Evolutionary conservation across 1,140 invertebrate genomes (phyloP).

Genomic region (Cydia strobilella): DNA sequence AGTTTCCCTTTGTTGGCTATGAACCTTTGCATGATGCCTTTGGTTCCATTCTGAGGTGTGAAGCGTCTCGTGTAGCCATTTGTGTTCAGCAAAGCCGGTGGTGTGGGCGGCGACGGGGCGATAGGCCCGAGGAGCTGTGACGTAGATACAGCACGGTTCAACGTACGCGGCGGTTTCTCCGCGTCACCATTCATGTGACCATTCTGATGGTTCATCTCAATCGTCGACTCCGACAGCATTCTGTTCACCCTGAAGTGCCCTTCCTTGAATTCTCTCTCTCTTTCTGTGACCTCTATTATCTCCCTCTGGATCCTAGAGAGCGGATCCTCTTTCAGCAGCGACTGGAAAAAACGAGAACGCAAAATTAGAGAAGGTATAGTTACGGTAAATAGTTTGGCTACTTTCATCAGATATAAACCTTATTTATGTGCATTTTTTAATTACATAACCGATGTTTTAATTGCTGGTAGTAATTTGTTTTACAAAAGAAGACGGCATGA

Average conservation of each 20-base stretch:
- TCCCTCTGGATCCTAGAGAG: slow-evolving; percentile 84
- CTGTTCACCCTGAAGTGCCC: slow-evolving; percentile 78
- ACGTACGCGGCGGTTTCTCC: slow-evolving; percentile 71
- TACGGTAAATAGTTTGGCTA: neutral
- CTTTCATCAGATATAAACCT: slow-evolving; percentile 25
- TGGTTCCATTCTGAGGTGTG: slow-evolving; percentile 82
- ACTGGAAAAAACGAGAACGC: slow-evolving; percentile 66
- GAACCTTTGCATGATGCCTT: slow-evolving; percentile 89
- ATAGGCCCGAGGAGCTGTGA: slow-evolving; percentile 79
- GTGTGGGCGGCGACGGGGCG: slow-evolving; percentile 55
- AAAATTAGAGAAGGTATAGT: slow-evolving; percentile 7
- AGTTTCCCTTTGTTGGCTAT: slow-evolving; percentile 86
- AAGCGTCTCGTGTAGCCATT: slow-evolving; percentile 80
- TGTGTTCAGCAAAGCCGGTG: slow-evolving; percentile 57
- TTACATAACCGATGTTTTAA: slow-evolving; percentile 12
- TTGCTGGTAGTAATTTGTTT: neutral
- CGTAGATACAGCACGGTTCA: slow-evolving; percentile 82
- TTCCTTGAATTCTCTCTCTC: slow-evolving; percentile 84
- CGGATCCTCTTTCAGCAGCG: slow-evolving; percentile 80
- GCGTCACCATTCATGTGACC: slow-evolving; percentile 66
- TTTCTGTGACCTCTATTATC: slow-evolving; percentile 85
- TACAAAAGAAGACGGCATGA: neutral
- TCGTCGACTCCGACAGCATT: slow-evolving; percentile 73
- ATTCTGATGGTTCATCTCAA: slow-evolving; percentile 69
- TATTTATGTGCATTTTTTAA: slow-evolving; percentile 24